These are phyloP conservation scores for Kryphioiulus occultus DNA, from an alignment of 2,888 invertebrate genomes.

Conservation along the genomic window DNA sequence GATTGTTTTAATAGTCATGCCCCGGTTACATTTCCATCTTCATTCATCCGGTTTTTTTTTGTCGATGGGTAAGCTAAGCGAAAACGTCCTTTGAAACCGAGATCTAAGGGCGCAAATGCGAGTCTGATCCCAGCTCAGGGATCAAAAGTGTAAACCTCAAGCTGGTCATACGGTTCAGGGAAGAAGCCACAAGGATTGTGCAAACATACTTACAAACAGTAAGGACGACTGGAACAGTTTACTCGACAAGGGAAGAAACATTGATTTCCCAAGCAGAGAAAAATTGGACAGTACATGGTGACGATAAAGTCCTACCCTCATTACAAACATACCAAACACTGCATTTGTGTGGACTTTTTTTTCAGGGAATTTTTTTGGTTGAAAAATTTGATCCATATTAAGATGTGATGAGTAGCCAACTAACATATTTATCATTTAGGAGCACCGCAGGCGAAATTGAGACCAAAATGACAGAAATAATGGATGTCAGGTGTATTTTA, in stretches of 20 bases:
- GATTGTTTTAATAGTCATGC: background rate
- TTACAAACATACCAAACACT: too few species aligned
- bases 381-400: too few species aligned
- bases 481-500: too few species aligned
- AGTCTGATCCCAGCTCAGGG: background rate
- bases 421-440: too few species aligned
- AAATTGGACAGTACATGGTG: background rate
- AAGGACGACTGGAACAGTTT: background rate
- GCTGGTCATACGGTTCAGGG: background rate
- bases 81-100: background rate
- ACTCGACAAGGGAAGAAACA: background rate
- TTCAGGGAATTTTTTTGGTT: too few species aligned
- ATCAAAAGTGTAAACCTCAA: conserved; percentile 11
- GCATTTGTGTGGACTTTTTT: too few species aligned
- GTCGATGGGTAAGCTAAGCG: background rate
- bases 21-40: background rate
- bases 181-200: background rate
- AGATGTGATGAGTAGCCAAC: too few species aligned
- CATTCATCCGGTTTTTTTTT: background rate
- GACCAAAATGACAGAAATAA: too few species aligned
- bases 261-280: background rate
- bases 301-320: too few species aligned
- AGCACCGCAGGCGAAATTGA: too few species aligned
- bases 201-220: background rate
- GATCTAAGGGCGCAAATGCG: background rate